These are phyloP conservation scores for Andrena bicolor DNA, from an alignment of 2,888 invertebrate species.

Conservation along the genomic window DNA sequence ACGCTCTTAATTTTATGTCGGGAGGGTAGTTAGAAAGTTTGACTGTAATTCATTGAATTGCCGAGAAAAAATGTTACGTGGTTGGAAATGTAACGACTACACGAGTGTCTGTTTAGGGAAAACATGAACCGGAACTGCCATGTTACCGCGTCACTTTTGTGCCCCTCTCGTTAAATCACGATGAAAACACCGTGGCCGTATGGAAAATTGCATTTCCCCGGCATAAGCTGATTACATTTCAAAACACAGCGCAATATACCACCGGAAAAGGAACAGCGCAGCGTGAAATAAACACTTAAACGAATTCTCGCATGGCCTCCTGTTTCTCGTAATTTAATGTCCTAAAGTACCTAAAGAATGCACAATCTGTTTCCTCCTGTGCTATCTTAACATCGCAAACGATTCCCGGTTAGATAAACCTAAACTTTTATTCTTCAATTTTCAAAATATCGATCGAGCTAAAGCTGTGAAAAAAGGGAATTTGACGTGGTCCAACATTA, in stretches of 20 bases:
- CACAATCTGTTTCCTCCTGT: neutral
- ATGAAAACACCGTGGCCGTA: neutral
- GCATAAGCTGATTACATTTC: constrained; percentile 1
- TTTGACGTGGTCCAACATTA: too few species aligned
- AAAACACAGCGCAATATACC: neutral
- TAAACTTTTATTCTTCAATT: neutral
- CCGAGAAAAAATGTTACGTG: too few species aligned
- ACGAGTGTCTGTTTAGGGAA: neutral
- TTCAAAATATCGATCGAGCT: neutral
- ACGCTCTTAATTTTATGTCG: too few species aligned
- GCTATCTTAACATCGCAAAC: neutral
- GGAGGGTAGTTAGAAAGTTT: too few species aligned
- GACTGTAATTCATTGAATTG: too few species aligned
- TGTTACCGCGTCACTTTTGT: neutral
- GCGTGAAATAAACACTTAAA: neutral
- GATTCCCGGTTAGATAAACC: neutral
- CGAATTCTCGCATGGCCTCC: neutral
- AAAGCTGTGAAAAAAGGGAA: too few species aligned
- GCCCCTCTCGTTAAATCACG: neutral
- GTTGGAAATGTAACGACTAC: too few species aligned
- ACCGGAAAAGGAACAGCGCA: neutral
- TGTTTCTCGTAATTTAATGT: neutral
- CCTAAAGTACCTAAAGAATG: neutral
- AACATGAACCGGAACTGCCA: neutral
- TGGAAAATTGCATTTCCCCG: constrained; percentile 3